Conservation (phyloP, 2,888 invertebrate species). For the Phaedon cochleariae region DNA sequence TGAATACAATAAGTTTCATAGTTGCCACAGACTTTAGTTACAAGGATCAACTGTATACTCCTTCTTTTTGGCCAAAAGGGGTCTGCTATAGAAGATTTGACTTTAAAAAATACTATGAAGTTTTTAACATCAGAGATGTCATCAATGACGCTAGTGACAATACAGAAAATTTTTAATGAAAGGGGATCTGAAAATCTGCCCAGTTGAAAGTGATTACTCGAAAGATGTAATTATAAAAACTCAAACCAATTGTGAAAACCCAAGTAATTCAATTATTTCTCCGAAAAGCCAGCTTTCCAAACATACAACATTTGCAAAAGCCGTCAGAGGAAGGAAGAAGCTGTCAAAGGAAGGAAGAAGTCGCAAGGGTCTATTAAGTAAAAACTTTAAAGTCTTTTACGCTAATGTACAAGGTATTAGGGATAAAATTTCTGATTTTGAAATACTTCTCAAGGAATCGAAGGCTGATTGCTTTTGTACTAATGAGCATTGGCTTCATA, state of each 20-base stretch:
- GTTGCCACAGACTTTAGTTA: constrained; percentile 10
- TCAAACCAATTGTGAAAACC: too few species aligned
- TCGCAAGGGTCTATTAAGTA: neutral
- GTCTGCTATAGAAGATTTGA: neutral
- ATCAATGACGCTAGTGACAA: constrained; percentile 2
- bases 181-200: neutral
- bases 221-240: neutral
- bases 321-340: too few species aligned
- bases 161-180: too few species aligned
- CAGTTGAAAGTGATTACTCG: neutral
- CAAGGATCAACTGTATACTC: neutral
- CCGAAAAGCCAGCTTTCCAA: neutral
- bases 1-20: neutral
- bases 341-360: neutral
- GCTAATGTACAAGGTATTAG: constrained; percentile 9
- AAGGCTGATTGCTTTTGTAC: constrained; percentile 1
- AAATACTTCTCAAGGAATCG: constrained; percentile 1
- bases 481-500: constrained; percentile 10
- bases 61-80: neutral
- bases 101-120: constrained; percentile 1
- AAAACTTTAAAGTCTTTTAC: constrained; percentile 7
- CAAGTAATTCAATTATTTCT: too few species aligned
- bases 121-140: constrained; percentile 1
- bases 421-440: constrained; percentile 9
- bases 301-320: neutral